phyloP scores from a whole-genome alignment of 53 echinoderm and acorn worm species.

The Pentamera pediparva region DNA sequence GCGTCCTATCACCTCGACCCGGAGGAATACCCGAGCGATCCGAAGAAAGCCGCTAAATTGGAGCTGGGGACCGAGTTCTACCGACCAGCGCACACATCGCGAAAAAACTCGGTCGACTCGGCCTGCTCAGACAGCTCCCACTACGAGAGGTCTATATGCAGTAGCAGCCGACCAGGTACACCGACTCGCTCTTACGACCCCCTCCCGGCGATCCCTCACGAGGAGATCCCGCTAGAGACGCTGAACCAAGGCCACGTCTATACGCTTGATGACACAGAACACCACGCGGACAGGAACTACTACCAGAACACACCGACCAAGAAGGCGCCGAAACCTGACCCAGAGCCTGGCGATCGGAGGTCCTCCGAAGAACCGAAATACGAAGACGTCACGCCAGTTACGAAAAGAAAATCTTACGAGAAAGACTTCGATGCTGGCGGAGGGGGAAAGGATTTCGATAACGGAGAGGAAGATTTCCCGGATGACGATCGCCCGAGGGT shows the following conservation, averaged over 20 bases:
- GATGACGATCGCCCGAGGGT: conserved; percentile 6
- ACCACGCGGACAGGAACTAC: conserved; percentile 21
- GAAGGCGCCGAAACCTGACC: not conserved
- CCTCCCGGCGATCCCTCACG: not conserved
- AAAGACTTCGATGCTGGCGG: not conserved
- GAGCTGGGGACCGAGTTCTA: conserved; percentile 21
- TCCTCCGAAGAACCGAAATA: conserved; percentile 10
- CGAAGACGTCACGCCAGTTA: conserved; percentile 19
- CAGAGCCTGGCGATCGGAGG: not conserved
- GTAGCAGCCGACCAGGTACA: not conserved
- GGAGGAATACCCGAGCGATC: conserved; percentile 12
- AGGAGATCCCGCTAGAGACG: not conserved
- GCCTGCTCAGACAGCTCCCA: not conserved
- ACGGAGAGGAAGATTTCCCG: conserved; percentile 27
- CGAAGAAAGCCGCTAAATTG: conserved; percentile 14
- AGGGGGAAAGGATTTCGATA: not conserved
- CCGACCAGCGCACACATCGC: conserved; percentile 14
- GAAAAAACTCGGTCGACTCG: conserved; percentile 11
- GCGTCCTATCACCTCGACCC: no score
- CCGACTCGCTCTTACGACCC: not conserved
- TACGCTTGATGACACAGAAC: conserved; percentile 12
- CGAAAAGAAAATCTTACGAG: not conserved
- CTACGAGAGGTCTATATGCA: conserved; percentile 20
- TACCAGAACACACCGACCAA: conserved; percentile 4
- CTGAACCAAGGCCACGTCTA: not conserved